These are phyloP conservation scores for Idaea aversata DNA, from an alignment of 2,888 invertebrate species.

Conservation along the genomic window DNA sequence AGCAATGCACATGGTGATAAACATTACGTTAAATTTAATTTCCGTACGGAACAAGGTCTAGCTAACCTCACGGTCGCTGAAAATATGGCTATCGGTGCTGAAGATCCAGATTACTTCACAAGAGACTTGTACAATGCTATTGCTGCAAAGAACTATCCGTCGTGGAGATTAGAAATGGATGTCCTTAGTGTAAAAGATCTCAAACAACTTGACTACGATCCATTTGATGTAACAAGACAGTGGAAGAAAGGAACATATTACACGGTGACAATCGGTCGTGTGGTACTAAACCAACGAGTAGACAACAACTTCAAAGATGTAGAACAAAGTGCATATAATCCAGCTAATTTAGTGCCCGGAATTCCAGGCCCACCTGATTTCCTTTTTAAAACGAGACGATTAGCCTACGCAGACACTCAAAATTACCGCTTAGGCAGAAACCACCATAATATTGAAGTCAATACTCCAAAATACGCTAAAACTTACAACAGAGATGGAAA, in stretches of 20 bases:
- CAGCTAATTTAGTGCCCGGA: constrained; percentile 91
- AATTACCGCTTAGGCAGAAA: constrained; percentile 90
- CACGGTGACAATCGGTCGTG: constrained; percentile 87
- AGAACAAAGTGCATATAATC: constrained; percentile 92
- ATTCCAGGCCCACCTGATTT: constrained; percentile 93
- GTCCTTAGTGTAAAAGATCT: constrained; percentile 91
- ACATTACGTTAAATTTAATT: constrained; percentile 93
- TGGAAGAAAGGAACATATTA: constrained; percentile 82
- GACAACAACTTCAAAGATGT: constrained; percentile 94
- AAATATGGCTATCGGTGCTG: constrained; percentile 82
- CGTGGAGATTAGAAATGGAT: constrained; percentile 89
- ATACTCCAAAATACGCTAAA: constrained; percentile 85
- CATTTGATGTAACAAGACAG: constrained; percentile 93
- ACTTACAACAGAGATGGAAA: constrained; percentile 93
- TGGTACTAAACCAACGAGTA: constrained; percentile 91
- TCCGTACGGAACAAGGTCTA: constrained; percentile 92
- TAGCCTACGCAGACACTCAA: constrained; percentile 93
- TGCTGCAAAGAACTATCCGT: constrained; percentile 83
- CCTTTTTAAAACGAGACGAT: constrained; percentile 89
- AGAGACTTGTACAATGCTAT: constrained; percentile 93
- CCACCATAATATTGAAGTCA: constrained; percentile 92
- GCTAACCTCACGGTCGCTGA: constrained; percentile 84
- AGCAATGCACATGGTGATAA: constrained; percentile 85
- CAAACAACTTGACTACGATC: constrained; percentile 87
- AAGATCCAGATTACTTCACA: constrained; percentile 91